Evolutionary conservation across 2,797 vertebrate species (phyloP).

Genomic region (Pagetopsis macropterus): DNA sequence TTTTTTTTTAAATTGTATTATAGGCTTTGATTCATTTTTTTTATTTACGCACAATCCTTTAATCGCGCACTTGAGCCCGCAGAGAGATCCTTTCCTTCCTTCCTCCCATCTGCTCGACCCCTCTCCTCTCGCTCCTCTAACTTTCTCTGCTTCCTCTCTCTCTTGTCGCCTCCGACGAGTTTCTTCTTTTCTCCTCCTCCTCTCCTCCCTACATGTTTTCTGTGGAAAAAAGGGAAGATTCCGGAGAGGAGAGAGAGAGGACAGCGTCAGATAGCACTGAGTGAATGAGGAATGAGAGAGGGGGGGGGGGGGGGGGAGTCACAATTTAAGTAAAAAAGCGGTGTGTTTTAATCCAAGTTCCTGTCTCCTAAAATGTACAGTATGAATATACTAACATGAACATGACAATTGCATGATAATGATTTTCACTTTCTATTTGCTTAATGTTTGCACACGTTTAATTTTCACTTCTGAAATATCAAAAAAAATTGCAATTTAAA

Average conservation of each 20-base stretch:
- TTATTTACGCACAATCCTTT: conserved; percentile 55
- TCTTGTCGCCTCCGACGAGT: conserved; percentile 61
- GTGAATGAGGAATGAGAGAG: conserved; percentile 41
- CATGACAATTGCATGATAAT: not conserved
- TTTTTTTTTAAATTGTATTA: conserved; percentile 4
- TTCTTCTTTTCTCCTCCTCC: conserved; percentile 64
- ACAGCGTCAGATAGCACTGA: conserved; percentile 48
- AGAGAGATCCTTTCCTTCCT: conserved; percentile 63
- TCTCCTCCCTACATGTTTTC: conserved; percentile 80
- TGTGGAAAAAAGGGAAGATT: conserved; percentile 46
- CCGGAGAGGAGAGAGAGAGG: conserved; percentile 43
- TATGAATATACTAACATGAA: not conserved
- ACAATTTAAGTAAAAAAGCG: conserved; percentile 47
- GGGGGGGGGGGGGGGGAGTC: conserved; percentile 6
- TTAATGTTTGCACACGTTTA: not conserved
- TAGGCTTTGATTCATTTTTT: conserved; percentile 51
- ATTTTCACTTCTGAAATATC: not conserved
- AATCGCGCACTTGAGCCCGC: conserved; percentile 55
- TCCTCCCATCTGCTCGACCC: conserved; percentile 67
- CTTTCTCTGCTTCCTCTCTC: conserved; percentile 68
- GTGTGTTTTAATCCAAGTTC: conserved; percentile 58
- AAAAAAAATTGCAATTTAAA: not conserved
- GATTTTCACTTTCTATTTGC: no score
- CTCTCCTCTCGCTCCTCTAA: conserved; percentile 52
- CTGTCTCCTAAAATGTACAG: not conserved